Conservation (phyloP, 1,140 invertebrate genomes). For the Hydropsyche tenuis region DNA sequence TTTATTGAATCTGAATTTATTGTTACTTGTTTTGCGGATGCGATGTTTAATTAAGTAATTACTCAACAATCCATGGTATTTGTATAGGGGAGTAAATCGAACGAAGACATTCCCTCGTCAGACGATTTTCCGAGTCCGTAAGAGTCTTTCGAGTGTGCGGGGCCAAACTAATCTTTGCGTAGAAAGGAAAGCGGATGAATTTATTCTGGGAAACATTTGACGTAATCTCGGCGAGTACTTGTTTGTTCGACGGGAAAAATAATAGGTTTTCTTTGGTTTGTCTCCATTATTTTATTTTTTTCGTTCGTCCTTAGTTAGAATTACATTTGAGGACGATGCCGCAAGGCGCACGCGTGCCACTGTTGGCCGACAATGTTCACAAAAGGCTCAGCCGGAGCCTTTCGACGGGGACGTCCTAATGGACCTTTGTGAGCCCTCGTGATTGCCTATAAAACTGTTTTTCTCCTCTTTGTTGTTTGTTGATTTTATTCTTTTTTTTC, state of each 20-base stretch:
- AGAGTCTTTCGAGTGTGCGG: too few species aligned
- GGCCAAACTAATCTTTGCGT: background rate
- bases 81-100: too few species aligned
- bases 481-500: constrained; percentile 27
- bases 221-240: constrained; percentile 24
- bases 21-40: too few species aligned
- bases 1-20: too few species aligned
- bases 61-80: too few species aligned
- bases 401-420: constrained; percentile 33
- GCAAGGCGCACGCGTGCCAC: constrained; percentile 18
- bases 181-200: constrained; percentile 20
- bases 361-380: constrained; percentile 27
- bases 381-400: constrained; percentile 19
- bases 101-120: too few species aligned
- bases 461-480: constrained; percentile 35
- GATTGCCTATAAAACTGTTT: constrained; percentile 41
- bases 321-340: background rate
- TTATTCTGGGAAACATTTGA: constrained; percentile 23
- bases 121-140: too few species aligned
- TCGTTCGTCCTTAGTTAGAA: background rate
- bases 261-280: constrained; percentile 23
- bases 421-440: constrained; percentile 36
- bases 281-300: background rate
- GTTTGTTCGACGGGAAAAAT: constrained; percentile 16
- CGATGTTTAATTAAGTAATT: too few species aligned